These are phyloP conservation scores for Drosophila kikkawai DNA, from an alignment of 1,140 invertebrate genomes.

Conservation along the genomic window DNA sequence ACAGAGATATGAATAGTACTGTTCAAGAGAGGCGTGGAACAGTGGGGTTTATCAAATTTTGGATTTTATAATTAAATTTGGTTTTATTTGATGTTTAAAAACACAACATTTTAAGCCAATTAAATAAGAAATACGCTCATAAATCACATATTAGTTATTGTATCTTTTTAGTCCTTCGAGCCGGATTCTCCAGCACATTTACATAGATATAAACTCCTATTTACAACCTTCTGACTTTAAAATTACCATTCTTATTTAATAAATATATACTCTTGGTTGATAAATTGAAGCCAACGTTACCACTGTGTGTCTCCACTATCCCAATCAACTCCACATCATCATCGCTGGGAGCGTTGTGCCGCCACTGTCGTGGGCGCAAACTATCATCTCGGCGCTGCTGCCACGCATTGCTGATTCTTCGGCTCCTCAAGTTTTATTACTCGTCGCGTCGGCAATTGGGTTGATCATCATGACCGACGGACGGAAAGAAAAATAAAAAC, in stretches of 20 bases:
- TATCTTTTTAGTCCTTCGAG: not conserved
- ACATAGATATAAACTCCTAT: not conserved
- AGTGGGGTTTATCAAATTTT: constrained; percentile 11
- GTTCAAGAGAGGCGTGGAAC: constrained; percentile 19
- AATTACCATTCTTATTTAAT: not conserved
- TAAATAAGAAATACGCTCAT: not conserved
- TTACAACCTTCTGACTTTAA: not conserved
- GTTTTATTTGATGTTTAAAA: no score
- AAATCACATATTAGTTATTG: no score
- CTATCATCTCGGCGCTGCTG: constrained; percentile 59
- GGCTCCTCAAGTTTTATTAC: constrained; percentile 64
- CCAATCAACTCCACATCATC: constrained; percentile 42
- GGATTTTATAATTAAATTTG: not conserved
- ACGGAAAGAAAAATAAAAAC: constrained; percentile 24
- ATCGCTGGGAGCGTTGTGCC: constrained; percentile 31
- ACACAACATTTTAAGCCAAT: not conserved
- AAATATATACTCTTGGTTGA: not conserved
- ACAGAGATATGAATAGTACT: constrained; percentile 23
- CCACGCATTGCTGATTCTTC: constrained; percentile 76
- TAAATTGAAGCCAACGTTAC: not conserved
- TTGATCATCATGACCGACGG: constrained; percentile 68
- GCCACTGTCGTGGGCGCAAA: constrained; percentile 68
- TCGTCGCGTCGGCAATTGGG: constrained; percentile 67
- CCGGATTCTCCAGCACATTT: not conserved
- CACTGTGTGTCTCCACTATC: constrained; percentile 31